Evolutionary conservation across 2,113 vertebrate genomes (phyloP), one percentile per base, ranked within the genome.

Genomic region (Brachyistius frenatus): DNA sequence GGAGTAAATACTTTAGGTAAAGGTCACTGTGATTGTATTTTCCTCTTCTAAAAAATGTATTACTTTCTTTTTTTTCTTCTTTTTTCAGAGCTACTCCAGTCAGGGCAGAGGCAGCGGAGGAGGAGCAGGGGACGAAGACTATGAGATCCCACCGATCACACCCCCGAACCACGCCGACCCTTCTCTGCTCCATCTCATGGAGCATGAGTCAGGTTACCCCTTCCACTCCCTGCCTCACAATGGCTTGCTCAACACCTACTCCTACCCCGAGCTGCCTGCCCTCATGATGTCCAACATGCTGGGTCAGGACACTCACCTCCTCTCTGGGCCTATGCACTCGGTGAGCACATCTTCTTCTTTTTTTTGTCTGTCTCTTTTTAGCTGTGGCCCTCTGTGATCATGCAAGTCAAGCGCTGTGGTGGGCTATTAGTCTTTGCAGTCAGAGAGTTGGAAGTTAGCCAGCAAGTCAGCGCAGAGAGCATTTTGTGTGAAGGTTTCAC

Each of bases 241-340:
- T 85, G 96, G 97, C 81, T 95, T 99, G 93, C 96, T 99, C 88
- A 98, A 98, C 77, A 95, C 96, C 0, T 99, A 99, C 78, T 95
- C 97, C 63, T 99, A 99, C 94, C 96, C 97, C 54, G 98, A 99
- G 92, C 96, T 99, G 91, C 98, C 98, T 0, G 96, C 98, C 86
- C 97, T 99, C 93, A 98, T 99, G 98, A 98, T 99, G 88, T 98
- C 98, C 94, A 99, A 98, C 93, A 98, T 99, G 98, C 77, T 99
- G 88, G 96, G 96, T 75, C 98, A 98, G 94, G 98, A 99, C 7
- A 94, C 96, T 77, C 98, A 99, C 89, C 96, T 98, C 70, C 97
- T 99, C 36, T 96, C 98, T 49, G 95, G 97, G 87, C 98, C 98
- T 76, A 96, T 99, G 88, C 97, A 98, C 91, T 98, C 97, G 69